Percentiles rank a stretch among this genome's conserved stretches.
phyloP scores from a whole-genome alignment of 2,113 vertebrate genomes.

The Hemibates koningsi region DNA sequence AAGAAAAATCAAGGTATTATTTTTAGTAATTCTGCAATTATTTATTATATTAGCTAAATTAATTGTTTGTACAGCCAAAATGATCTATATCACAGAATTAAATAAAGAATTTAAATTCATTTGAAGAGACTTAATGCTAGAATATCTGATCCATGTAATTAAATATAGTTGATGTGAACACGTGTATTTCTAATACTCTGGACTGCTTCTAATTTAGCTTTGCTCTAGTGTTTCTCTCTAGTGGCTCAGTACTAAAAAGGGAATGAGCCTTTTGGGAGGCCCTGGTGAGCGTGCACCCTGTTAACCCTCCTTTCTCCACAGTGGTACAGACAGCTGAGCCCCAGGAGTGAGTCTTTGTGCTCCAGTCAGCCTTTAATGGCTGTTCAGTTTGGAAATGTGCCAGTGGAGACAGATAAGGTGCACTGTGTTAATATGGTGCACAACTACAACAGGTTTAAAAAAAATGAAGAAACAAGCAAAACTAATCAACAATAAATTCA shows the following conservation, averaged over 20 bases:
- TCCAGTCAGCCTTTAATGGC: background rate
- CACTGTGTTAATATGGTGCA: background rate
- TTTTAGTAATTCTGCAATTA: background rate
- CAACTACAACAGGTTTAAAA: background rate
- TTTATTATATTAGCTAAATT: background rate
- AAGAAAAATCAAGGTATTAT: background rate
- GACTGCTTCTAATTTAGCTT: background rate
- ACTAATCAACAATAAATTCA: background rate
- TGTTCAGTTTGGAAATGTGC: background rate
- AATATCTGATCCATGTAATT: background rate
- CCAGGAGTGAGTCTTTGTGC: background rate
- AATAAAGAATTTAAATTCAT: background rate
- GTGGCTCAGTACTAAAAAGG: background rate
- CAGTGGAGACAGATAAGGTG: background rate
- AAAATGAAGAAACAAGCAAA: background rate
- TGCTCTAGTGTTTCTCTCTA: background rate
- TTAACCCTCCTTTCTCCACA: background rate
- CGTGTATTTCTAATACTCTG: background rate
- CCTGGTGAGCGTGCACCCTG: background rate
- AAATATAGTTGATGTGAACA: background rate
- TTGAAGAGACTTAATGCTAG: background rate
- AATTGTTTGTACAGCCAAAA: background rate
- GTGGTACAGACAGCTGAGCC: conserved; percentile 14
- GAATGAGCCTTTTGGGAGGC: background rate
- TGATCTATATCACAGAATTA: background rate